phyloP scores from a whole-genome alignment of 2,113 vertebrate species.

The Andinoacara biseriatus region DNA sequence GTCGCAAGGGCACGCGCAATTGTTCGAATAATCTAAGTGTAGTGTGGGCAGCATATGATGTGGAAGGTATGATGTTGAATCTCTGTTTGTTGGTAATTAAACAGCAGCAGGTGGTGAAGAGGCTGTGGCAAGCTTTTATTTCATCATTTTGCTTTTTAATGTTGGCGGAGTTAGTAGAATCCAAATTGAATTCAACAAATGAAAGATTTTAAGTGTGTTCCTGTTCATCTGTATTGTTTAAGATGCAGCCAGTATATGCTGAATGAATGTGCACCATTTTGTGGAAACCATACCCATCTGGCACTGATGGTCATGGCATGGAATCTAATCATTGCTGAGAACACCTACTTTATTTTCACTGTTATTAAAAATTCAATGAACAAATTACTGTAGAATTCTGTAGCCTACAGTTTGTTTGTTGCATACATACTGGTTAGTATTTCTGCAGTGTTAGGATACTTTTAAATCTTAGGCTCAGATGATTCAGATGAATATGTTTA shows the following conservation, averaged over 20 bases:
- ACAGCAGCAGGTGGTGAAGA: constrained; percentile 22
- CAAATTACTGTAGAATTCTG: neutral
- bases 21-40: neutral
- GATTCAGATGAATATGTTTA: constrained; percentile 51
- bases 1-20: neutral
- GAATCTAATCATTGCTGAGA: neutral
- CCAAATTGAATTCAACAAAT: neutral
- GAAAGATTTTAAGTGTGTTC: neutral
- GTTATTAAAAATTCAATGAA: constrained; percentile 2
- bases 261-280: neutral
- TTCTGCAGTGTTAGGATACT: constrained; percentile 50
- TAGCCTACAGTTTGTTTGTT: constrained; percentile 16
- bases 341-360: neutral
- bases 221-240: neutral
- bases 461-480: constrained; percentile 38
- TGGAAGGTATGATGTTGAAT: neutral
- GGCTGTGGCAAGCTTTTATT: constrained; percentile 5
- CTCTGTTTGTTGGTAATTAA: constrained; percentile 20
- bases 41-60: neutral
- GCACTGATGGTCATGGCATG: neutral
- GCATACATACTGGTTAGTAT: constrained; percentile 12
- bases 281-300: neutral
- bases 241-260: neutral
- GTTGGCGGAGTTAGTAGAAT: neutral
- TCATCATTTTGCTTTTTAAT: neutral